Conservation (phyloP, 2,888 invertebrate genomes). For the Limnephilus rhombicus region DNA sequence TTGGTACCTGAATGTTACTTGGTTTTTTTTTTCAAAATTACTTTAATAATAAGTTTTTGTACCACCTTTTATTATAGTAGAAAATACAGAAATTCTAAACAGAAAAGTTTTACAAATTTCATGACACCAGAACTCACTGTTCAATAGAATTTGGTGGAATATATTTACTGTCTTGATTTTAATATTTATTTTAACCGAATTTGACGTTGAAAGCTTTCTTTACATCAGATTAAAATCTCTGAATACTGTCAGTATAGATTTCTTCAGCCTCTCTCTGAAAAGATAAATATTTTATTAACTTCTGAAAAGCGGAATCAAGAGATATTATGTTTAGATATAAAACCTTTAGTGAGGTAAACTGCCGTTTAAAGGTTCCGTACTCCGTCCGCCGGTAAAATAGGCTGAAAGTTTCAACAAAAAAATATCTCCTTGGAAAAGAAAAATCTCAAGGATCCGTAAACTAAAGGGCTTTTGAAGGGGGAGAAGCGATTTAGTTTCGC, state of each 20-base stretch:
- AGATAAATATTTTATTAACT: not conserved
- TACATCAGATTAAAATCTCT: not conserved
- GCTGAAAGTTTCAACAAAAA: conserved; percentile 11
- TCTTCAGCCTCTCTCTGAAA: not conserved
- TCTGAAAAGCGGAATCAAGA: not conserved
- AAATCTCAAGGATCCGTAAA: conserved; percentile 31
- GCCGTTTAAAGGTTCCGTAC: conserved; percentile 22
- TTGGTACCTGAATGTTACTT: no score
- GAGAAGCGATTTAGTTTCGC: conserved; percentile 33
- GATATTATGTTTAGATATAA: not conserved
- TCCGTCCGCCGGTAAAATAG: not conserved
- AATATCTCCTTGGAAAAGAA: conserved; percentile 21
- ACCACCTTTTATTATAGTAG: no score
- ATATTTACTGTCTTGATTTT: not conserved
- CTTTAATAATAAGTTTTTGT: no score
- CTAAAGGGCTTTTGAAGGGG: conserved; percentile 37
- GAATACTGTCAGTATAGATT: not conserved
- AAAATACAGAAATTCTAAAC: no score
- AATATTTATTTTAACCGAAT: not conserved
- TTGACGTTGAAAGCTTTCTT: not conserved
- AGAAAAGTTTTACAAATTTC: not conserved
- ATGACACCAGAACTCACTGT: not conserved
- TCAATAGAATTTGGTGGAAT: not conserved
- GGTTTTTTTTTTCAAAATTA: no score
- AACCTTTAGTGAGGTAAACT: not conserved